These are phyloP conservation scores for Salvelinus alpinus DNA, from an alignment of 2,113 vertebrate genomes.

Conservation along the genomic window DNA sequence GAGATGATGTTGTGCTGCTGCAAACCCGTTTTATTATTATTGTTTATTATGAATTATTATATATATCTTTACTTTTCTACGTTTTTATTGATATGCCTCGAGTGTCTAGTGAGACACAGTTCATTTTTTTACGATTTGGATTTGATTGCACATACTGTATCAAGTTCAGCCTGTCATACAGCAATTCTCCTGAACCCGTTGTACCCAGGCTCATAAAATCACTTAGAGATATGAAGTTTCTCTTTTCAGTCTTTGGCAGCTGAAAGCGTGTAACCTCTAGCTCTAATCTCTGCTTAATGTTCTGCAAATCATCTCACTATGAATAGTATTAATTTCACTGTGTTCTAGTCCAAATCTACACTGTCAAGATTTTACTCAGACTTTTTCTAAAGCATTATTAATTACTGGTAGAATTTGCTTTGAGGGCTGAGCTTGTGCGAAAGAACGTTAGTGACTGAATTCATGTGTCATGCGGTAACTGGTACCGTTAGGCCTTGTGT, in stretches of 20 bases:
- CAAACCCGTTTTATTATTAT: constrained; percentile 29
- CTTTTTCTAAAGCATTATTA: not conserved
- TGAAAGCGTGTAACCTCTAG: constrained; percentile 1
- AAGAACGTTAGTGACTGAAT: not conserved
- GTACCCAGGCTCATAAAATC: too few relatives aligned
- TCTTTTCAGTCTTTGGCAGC: not conserved
- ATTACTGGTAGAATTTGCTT: not conserved
- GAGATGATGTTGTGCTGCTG: constrained; percentile 57
- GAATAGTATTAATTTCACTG: constrained; percentile 31
- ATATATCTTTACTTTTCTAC: constrained; percentile 34
- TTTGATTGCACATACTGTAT: constrained; percentile 22
- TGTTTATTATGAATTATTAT: constrained; percentile 39
- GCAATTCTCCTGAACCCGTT: too few relatives aligned
- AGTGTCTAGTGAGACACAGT: not conserved
- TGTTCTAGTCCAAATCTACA: not conserved
- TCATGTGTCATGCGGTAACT: not conserved
- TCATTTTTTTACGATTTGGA: not conserved
- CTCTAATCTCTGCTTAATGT: constrained; percentile 11
- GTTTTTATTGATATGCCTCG: constrained; percentile 15
- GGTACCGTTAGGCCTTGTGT: not conserved
- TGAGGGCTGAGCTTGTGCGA: not conserved
- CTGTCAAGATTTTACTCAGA: not conserved
- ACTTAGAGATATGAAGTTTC: not conserved
- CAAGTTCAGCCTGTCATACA: not conserved
- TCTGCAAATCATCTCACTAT: constrained; percentile 6